Evolutionary conservation across 2,888 invertebrate species (phyloP).

Genomic region (Ennomos erosarius): DNA sequence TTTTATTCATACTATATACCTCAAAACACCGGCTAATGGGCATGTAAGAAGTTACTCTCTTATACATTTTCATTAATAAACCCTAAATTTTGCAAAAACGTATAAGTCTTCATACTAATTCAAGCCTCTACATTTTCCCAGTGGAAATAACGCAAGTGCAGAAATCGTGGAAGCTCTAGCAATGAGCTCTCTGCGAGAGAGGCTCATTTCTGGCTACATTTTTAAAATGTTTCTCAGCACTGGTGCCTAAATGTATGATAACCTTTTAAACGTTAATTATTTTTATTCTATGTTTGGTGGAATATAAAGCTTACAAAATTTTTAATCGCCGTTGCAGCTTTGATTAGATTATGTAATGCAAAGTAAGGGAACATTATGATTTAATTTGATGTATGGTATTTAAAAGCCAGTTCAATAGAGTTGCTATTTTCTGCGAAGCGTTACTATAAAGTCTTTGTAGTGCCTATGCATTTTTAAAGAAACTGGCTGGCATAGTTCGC

Average conservation of each 20-base stretch:
- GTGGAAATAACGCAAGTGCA: conserved; percentile 52
- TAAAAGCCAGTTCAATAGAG: no score
- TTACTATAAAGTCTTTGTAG: not conserved
- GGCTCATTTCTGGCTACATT: conserved; percentile 30
- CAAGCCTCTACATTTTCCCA: conserved; percentile 43
- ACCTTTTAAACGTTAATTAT: conserved; percentile 6
- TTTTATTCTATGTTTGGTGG: not conserved
- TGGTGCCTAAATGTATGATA: not conserved
- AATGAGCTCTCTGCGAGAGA: conserved; percentile 34
- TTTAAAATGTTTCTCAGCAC: conserved; percentile 24
- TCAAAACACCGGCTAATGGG: no score
- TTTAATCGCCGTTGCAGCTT: not conserved
- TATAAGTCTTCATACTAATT: conserved; percentile 30
- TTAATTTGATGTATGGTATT: no score
- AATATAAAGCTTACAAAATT: not conserved
- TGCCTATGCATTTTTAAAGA: conserved; percentile 11
- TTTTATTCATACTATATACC: no score
- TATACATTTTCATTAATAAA: conserved; percentile 1
- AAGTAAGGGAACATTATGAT: no score
- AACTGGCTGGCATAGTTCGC: conserved; percentile 4
- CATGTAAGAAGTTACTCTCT: no score
- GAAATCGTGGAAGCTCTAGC: conserved; percentile 44
- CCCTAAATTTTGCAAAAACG: conserved; percentile 15
- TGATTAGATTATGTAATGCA: no score
- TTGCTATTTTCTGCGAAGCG: no score